Base-by-base conservation (phyloP, 1,140 invertebrate species). In the Aphelenchoides fujianensis region DNA sequence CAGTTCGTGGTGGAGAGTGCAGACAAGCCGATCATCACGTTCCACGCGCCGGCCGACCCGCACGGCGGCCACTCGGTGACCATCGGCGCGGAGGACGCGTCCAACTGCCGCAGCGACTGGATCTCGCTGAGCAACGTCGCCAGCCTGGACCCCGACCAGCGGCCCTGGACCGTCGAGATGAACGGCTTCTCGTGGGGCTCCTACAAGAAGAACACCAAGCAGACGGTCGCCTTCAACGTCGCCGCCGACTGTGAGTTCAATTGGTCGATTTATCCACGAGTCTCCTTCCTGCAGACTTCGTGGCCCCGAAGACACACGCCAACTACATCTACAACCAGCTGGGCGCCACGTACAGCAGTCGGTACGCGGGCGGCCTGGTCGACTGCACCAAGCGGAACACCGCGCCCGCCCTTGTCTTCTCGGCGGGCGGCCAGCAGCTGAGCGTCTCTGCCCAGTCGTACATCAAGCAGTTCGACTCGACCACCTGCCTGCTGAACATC, bases 381-480 rank as follows among this genome's bases (percentile, higher is more conserved):
- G 55, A 59, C 23, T 59, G 55, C 55, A 16, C 5, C 5, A 59
- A 59, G 19, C 5, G 5, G 55, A 59, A 59, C 55, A 59, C 55
- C 7, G 55, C 55, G 12, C 5, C 55, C 28, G 55, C 28, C 55
- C 19, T 59, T 5, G 55, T 7, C 12, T 59, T 59, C 55, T 30
- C 19, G 7, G 55, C 23, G 19, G 34, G 34, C 5, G 55, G 55
- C 28, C 5, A 19, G 23, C 5, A 19, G 5, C 34, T 59, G 12
- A 7, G 5, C 12, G 23, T 59, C 55, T 7, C 5, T 5, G 55
- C 55, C 5, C 28, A 23, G 28, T 5, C 28, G 55, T 59, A 59
- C 23, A 59, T 59, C 55, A 59, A 59, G 55, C 5, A 7, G 23
- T 59, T 7, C 19, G 19, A 59, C 55, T 30, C 27, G 12, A 5